Percentiles rank a stretch among this genome's conserved stretches.
These are phyloP conservation scores for Brachionus manjavacas DNA, from an alignment of 1,140 invertebrate genomes.

Conservation along the genomic window DNA sequence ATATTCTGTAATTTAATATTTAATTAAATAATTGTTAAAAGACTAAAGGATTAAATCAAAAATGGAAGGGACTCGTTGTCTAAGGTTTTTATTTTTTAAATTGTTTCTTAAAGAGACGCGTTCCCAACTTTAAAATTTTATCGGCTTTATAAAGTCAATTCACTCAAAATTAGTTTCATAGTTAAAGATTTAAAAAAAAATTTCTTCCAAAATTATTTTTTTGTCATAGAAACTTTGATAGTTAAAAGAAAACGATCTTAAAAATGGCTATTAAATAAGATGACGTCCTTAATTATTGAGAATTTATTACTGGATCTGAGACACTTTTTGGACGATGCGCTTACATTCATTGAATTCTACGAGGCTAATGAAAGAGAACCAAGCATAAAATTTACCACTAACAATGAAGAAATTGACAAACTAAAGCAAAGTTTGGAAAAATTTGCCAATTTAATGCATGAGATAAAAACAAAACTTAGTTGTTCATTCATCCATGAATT, in stretches of 20 bases:
- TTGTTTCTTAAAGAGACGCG: too few relatives aligned
- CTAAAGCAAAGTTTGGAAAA: background rate
- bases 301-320: background rate
- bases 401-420: background rate
- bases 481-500: slow-evolving; percentile 6
- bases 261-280: background rate
- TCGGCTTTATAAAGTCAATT: too few relatives aligned
- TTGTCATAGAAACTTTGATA: background rate
- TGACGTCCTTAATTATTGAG: background rate
- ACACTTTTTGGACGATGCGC: slow-evolving; percentile 19
- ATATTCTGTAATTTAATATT: background rate
- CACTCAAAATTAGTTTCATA: background rate
- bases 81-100: too few relatives aligned
- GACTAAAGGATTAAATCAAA: background rate
- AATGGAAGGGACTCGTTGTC: background rate
- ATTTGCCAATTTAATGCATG: background rate
- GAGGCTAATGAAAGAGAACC: background rate
- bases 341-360: slow-evolving; percentile 26
- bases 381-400: background rate
- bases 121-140: too few relatives aligned
- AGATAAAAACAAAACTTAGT: background rate
- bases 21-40: background rate
- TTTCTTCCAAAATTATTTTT: background rate
- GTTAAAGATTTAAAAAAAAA: background rate
- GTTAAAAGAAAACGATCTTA: background rate